These are phyloP conservation scores for Thymelicus acteon DNA, from an alignment of 2,888 invertebrate genomes.

Conservation along the genomic window DNA sequence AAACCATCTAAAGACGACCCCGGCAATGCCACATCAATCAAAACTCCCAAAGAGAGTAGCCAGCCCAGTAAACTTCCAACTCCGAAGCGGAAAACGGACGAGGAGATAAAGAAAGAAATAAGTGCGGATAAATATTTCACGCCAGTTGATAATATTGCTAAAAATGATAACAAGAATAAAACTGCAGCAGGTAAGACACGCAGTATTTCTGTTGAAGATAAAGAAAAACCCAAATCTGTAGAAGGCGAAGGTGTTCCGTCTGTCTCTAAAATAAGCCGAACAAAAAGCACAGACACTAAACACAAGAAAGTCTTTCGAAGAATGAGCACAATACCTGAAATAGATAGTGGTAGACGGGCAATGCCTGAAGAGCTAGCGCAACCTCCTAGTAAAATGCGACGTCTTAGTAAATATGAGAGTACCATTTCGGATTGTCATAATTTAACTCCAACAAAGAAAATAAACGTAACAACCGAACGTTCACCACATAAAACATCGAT, in stretches of 20 bases:
- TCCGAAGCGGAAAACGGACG: constrained; percentile 87
- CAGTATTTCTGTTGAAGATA: constrained; percentile 68
- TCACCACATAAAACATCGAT: constrained; percentile 37
- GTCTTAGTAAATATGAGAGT: constrained; percentile 46
- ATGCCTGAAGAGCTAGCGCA: constrained; percentile 48
- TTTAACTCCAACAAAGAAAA: constrained; percentile 58
- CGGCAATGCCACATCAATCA: constrained; percentile 65
- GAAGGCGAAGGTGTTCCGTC: constrained; percentile 44
- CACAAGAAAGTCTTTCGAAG: constrained; percentile 57
- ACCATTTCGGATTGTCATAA: constrained; percentile 48
- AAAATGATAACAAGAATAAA: constrained; percentile 57
- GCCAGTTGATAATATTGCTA: constrained; percentile 57
- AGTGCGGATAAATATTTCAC: constrained; percentile 59
- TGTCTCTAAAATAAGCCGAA: constrained; percentile 58
- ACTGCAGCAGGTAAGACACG: constrained; percentile 49
- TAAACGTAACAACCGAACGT: constrained; percentile 47
- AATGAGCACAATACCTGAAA: constrained; percentile 49
- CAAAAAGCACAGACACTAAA: constrained; percentile 59
- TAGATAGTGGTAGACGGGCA: constrained; percentile 44
- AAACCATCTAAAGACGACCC: constrained; percentile 76
- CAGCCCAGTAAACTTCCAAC: constrained; percentile 85
- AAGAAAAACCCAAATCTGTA: constrained; percentile 51
- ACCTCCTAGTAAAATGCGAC: constrained; percentile 46
- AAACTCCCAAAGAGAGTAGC: constrained; percentile 84
- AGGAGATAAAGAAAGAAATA: constrained; percentile 80